These are phyloP conservation scores for Pseudorasbora parva DNA, from an alignment of 2,113 vertebrate species.

Conservation along the genomic window DNA sequence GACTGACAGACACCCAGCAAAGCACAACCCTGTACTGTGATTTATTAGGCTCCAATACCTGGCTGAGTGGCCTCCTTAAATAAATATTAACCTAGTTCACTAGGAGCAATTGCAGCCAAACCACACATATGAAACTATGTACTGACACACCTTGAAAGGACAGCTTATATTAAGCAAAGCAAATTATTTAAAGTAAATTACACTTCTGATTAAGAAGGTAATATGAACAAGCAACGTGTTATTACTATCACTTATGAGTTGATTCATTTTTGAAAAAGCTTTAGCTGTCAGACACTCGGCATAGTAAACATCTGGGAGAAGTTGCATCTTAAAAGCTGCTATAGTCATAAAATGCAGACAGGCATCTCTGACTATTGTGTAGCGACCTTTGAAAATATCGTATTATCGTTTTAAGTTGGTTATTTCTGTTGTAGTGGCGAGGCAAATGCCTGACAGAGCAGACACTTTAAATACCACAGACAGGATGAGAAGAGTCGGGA, in stretches of 20 bases:
- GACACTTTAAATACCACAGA: slow-evolving; percentile 40
- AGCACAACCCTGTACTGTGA: background rate
- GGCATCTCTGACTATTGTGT: no score
- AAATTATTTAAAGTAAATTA: background rate
- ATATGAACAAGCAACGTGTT: background rate
- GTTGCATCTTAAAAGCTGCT: no score
- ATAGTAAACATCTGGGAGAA: no score
- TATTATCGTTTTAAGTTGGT: no score
- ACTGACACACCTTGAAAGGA: slow-evolving; percentile 16
- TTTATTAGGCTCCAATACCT: slow-evolving; percentile 21
- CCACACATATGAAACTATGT: slow-evolving; percentile 5
- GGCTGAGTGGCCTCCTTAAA: slow-evolving; percentile 34
- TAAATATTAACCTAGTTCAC: slow-evolving; percentile 44
- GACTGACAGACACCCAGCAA: background rate
- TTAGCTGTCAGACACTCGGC: no score
- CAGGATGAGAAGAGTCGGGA: background rate
- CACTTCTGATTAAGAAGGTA: background rate
- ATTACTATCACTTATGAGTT: no score
- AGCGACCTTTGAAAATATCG: no score
- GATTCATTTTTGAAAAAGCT: no score
- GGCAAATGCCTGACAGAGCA: background rate
- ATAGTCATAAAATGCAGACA: no score
- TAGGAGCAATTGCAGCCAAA: background rate
- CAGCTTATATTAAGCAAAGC: background rate
- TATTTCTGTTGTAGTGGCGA: no score